Evolutionary conservation across 2,888 invertebrate genomes (phyloP), one percentile per base, ranked within the genome.

Genomic region (Malacosoma neustria): DNA sequence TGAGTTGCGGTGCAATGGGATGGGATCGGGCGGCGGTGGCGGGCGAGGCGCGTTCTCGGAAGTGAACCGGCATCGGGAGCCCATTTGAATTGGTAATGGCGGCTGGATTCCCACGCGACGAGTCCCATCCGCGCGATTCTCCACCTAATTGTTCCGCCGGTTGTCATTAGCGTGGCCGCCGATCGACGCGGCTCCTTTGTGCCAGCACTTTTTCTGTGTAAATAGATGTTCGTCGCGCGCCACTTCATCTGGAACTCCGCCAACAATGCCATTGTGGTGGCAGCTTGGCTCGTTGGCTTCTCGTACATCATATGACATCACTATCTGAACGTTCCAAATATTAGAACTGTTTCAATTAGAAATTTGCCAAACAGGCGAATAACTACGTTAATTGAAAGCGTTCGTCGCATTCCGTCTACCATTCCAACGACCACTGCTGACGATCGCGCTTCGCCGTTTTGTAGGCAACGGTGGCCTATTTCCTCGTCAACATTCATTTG

Each of bases 321-420:
- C 61, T 38, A 49, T 43, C 45, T 38, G 50, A 45, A 44, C 54
- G 47, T 56, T 51, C 57, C 44, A 62, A 58, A 66, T 63, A 66
- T 67, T 62, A 55, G n/a, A n/a, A 51, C 59, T 39, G 56, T 61
- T 71, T 68, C 68, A 65, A 61, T 70, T 63, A 67, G 61, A 67
- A 65, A 69, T 68, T 67, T 63, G 61, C 64, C 62, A 64, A 70
- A 58, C 61, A 49, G 48, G 48, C 52, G 53, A 59, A 58, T 67
- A 61, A 56, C 67, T 55, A 58, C 56, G 63, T 59, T 72, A 68
- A 72, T 72, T 67, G 70, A 61, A 61, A 57, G 57, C 61, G 61
- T 64, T 60, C 57, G 38, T 50, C 43, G 57, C 41, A 64, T 67
- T 57, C 62, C 68, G 46, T 49, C 46, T 35, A 45, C 47, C 60